Base-by-base conservation (phyloP, 1,140 invertebrate genomes). In the Eumaeus atala region DNA sequence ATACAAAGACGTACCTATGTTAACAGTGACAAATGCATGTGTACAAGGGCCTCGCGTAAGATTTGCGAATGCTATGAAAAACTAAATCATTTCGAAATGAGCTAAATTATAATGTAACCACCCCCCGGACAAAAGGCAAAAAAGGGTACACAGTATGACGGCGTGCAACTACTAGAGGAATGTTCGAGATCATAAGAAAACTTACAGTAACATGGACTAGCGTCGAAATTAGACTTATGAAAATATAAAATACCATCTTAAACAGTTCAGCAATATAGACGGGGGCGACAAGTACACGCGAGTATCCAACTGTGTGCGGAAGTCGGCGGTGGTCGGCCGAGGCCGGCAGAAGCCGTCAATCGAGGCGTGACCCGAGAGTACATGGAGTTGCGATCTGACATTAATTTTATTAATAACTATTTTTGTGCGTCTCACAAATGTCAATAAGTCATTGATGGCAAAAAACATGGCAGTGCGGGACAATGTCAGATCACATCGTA, bases 181-280 rank as follows among this genome's bases (percentile, higher is more conserved):
- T 38, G 49, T 51, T 54, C 28, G 47, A n/a, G 42, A 48, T 44
- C 56, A 42, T 10, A 51, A 48, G 35, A 37, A 55, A 61, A 51
- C 64, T 67, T 72, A 70, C 54, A 60, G 59, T 70, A 62, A 68
- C 6, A 71, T 64, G 57, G 77, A 77, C 75, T 81, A 81, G 77
- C 70, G 67, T 75, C 62, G 65, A 75, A 70, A 78, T 81, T 71
- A 79, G 75, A 72, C 72, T 78, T 70, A 66, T 61, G 53, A 51
- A 51, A 48, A 38, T 14, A 28, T 42, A 42, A 42, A 42, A 42
- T 42, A 17, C 40, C n/a, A 3, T 17, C 12, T 11, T 42, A 16
- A 16, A 42, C 12, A 21, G 42, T 21, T 47, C 4, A n/a, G 51
- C 12, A 38, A 38, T 3, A 28, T 28, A 28, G 21, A 28, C 21